Percentiles rank a stretch among this genome's conserved stretches.
These are phyloP conservation scores for Drosophila tristis DNA, from an alignment of 1,140 invertebrate genomes.

Conservation along the genomic window DNA sequence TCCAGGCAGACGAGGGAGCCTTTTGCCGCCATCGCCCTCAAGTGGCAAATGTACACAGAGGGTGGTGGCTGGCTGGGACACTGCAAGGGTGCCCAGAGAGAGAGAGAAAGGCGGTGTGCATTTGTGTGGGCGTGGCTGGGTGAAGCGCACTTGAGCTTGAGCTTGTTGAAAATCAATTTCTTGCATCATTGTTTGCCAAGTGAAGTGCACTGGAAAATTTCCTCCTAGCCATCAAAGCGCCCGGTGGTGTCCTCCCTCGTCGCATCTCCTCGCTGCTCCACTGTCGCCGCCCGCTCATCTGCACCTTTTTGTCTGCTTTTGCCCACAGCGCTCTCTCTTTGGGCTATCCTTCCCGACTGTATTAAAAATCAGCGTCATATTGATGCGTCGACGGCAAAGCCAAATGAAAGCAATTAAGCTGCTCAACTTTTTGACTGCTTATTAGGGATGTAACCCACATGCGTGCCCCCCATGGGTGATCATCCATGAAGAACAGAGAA, in stretches of 20 bases:
- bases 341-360: slow-evolving; percentile 4
- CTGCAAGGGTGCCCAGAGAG: no score
- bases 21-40: slow-evolving; percentile 36
- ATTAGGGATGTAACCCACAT: not conserved
- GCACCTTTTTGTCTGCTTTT: not conserved
- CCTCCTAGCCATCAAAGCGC: slow-evolving; percentile 59
- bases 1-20: slow-evolving; percentile 45
- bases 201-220: slow-evolving; percentile 84
- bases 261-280: not conserved
- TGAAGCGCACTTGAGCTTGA: slow-evolving; percentile 56
- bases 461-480: not conserved
- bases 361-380: slow-evolving; percentile 81
- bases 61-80: not conserved
- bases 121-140: slow-evolving; percentile 8
- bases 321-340: not conserved
- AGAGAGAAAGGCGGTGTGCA: no score
- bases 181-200: slow-evolving; percentile 83
- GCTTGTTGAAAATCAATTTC: slow-evolving; percentile 84
- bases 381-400: slow-evolving; percentile 57
- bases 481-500: not conserved
- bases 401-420: slow-evolving; percentile 82
- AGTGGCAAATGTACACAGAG: slow-evolving; percentile 41
- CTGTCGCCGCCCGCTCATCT: not conserved
- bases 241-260: not conserved
- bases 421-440: slow-evolving; percentile 46